These are phyloP conservation scores for Thalassoma bifasciatum DNA, from an alignment of 2,113 vertebrate species.

Conservation along the genomic window DNA sequence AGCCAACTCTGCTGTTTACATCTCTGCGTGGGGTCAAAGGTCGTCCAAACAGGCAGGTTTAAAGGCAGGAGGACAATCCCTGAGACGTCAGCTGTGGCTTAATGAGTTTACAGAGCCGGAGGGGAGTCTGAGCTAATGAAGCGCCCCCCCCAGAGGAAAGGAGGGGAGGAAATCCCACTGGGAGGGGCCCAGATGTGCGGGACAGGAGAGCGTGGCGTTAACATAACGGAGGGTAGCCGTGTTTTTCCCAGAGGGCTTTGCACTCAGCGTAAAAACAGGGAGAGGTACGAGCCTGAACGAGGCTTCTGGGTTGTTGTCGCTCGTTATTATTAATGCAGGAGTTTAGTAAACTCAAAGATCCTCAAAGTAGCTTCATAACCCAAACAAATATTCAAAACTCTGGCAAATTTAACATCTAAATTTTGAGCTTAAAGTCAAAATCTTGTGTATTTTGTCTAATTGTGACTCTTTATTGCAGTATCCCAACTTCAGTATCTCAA, in stretches of 20 bases:
- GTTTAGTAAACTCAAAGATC: too few relatives aligned
- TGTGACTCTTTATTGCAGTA: too few relatives aligned
- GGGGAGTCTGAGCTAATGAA: constrained; percentile 49
- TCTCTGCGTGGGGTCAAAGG: constrained; percentile 66
- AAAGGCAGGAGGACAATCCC: constrained; percentile 37
- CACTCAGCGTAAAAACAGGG: constrained; percentile 9
- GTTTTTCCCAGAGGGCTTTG: constrained; percentile 19
- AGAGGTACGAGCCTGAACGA: not conserved
- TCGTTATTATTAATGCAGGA: too few relatives aligned
- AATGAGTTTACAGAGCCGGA: constrained; percentile 66
- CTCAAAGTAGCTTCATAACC: too few relatives aligned
- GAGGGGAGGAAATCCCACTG: constrained; percentile 31
- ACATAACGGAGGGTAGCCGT: constrained; percentile 44
- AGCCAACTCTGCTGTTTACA: constrained; percentile 54
- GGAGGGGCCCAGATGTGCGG: constrained; percentile 65
- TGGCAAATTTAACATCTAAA: too few relatives aligned
- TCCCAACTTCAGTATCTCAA: too few relatives aligned
- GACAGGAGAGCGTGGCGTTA: constrained; percentile 41
- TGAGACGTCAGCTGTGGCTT: constrained; percentile 47
- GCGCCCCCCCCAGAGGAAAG: too few relatives aligned
- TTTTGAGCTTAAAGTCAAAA: too few relatives aligned
- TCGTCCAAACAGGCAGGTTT: constrained; percentile 71
- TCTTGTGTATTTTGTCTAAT: too few relatives aligned
- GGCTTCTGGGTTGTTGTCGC: not conserved
- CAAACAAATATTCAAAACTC: too few relatives aligned